Evolutionary conservation across 2,113 vertebrate species (phyloP), one percentile per base, ranked within the genome.

Genomic region (Corythornis madagascariensis): DNA sequence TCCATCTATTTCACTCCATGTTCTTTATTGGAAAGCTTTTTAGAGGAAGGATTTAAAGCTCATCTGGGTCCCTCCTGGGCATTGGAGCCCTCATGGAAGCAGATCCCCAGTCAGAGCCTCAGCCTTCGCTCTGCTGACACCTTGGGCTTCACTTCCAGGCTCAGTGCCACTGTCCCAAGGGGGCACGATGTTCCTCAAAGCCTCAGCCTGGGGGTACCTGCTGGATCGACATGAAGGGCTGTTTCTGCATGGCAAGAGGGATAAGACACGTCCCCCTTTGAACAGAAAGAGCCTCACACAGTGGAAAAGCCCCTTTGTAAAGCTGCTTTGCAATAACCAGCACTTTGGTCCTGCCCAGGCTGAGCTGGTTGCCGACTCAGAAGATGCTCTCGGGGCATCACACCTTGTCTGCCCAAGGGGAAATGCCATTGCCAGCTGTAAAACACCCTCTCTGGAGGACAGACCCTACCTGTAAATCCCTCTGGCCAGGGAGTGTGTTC

Each of bases 401-500:
- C 1, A 8, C 12, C 47, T 2, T 7, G 5, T 10, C 26, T 31
- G 16, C 38, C 0, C 2, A 6, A 31, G 28, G 52, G 38, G 53
- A 45, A 40, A 22, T 3, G 3, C 16, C 50, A 1, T 1, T 3
- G 2, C 6, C 5, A 31, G 4, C 38, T 9, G 45, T 10, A 15
- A 33, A 80, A 10, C 33, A 0, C 2, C 80, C 38, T 15, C 6
- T 4, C 48, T 2, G 0, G 16, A 31, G 70, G 33, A 20, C 26
- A 29, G 42, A 12, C 4, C 15, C 31, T 4, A 4, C 48, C 74
- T 47, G 15, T 3, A 3, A 45, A 35, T 50, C 50, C 10, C 0
- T 18, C 50, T 22, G 6, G 2, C 12, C 6, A 0, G 14, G 35
- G 19, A n/a, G 3, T 2, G 69, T 2, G 0, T 4, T 35, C 15